Evolutionary conservation across 2,797 vertebrate genomes (phyloP).

Genomic region (Lemur catta): DNA sequence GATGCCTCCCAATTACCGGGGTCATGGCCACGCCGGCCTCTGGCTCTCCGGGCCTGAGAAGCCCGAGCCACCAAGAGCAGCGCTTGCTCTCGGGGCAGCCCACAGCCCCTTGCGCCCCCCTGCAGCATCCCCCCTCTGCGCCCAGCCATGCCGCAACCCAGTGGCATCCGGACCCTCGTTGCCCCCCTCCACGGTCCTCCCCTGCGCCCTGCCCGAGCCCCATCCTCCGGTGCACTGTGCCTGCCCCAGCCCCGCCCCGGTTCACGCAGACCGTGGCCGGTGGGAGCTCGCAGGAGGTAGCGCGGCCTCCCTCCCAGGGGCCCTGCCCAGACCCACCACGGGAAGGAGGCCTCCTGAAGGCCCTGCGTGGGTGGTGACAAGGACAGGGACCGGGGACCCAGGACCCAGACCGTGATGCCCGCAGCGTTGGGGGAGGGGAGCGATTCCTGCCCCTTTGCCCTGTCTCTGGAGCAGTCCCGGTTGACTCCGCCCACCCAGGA

Average conservation of each 20-base stretch:
- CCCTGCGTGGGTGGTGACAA: accelerated
- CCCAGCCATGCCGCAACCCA: not conserved
- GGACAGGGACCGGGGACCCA: not conserved
- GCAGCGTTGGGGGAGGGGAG: not conserved
- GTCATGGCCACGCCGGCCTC: not conserved
- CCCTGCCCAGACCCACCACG: no score
- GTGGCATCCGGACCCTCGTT: not conserved
- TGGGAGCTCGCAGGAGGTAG: not conserved
- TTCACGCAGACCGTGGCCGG: not conserved
- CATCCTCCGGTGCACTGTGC: not conserved
- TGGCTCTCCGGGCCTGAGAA: not conserved
- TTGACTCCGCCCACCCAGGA: not conserved
- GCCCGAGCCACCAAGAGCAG: not conserved
- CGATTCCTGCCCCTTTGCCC: slow-evolving; percentile 36
- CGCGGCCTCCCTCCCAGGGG: not conserved
- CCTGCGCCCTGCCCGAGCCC: not conserved
- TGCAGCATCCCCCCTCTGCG: no score
- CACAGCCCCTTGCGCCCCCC: not conserved
- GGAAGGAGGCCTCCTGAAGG: not conserved
- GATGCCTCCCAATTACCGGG: not conserved
- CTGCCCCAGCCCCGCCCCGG: slow-evolving; percentile 60
- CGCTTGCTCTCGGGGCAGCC: slow-evolving; percentile 53
- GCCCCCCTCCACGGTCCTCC: not conserved
- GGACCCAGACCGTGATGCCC: not conserved
- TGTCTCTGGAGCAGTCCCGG: not conserved